A percentile compares a stretch with the other conserved stretches of the same genome.
Evolutionary conservation across 2,888 invertebrate species (phyloP).

Genomic region (Sphecodes monilicornis): DNA sequence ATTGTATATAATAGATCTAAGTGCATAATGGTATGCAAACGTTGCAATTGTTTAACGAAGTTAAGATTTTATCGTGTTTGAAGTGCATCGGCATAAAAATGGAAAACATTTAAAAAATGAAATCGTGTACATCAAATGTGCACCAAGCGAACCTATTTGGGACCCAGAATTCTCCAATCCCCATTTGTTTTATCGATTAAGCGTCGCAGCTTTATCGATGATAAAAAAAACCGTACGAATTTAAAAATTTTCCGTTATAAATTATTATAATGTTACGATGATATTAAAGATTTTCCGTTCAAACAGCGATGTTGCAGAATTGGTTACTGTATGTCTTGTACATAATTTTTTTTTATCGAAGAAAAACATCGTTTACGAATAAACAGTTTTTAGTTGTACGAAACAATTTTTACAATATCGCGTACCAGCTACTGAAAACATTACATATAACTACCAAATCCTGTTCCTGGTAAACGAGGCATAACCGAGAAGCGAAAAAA

Average conservation of each 20-base stretch:
- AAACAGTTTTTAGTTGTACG: slow-evolving; percentile 24
- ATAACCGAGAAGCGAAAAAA: slow-evolving; percentile 43
- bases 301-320: slow-evolving; percentile 15
- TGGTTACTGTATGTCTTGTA: slow-evolving; percentile 51
- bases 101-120: slow-evolving; percentile 29
- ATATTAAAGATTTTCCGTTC: slow-evolving; percentile 21
- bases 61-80: slow-evolving; percentile 60
- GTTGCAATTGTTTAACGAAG: slow-evolving; percentile 75
- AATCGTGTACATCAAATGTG: slow-evolving; percentile 36
- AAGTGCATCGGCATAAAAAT: slow-evolving; percentile 40
- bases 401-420: slow-evolving; percentile 45
- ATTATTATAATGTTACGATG: slow-evolving; percentile 40
- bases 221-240: slow-evolving; percentile 27
- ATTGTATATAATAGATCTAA: slow-evolving; percentile 83
- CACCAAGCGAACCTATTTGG: slow-evolving; percentile 54
- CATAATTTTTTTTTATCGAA: slow-evolving; percentile 49
- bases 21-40: slow-evolving; percentile 73
- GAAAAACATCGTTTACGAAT: slow-evolving; percentile 40
- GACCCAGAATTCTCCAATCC: slow-evolving; percentile 60
- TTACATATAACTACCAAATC: slow-evolving; percentile 39
- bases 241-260: slow-evolving; percentile 26
- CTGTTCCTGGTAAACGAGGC: slow-evolving; percentile 37
- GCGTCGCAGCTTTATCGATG: neutral
- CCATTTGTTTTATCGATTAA: slow-evolving; percentile 16
- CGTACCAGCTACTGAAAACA: slow-evolving; percentile 34